Evolutionary conservation across 1,140 invertebrate genomes (phyloP).

Genomic region (Schlechtendalia chinensis): DNA sequence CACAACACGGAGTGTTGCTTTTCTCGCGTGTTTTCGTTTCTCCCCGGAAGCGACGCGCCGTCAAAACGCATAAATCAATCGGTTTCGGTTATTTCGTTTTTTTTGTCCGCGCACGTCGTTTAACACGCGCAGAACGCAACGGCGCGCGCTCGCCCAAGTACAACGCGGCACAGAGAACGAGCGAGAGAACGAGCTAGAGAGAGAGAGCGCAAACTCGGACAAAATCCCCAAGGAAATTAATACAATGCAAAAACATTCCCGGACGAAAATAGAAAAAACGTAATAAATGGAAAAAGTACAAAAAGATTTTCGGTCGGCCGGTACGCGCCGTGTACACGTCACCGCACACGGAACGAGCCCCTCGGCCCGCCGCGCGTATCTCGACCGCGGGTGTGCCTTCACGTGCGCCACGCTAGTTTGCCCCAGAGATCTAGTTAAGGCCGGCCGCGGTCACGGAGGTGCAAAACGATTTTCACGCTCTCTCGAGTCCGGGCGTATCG

Average conservation of each 20-base stretch:
- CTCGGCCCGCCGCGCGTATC: too few species aligned
- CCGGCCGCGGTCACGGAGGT: too few species aligned
- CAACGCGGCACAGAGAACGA: background rate
- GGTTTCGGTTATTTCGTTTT: background rate
- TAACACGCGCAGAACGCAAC: background rate
- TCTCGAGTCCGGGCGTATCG: too few species aligned
- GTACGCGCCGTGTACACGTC: too few species aligned
- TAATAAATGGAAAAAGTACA: conserved; percentile 27
- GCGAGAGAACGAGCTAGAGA: background rate
- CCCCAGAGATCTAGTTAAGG: background rate
- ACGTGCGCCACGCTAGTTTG: background rate
- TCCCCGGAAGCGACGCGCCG: background rate
- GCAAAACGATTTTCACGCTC: too few species aligned
- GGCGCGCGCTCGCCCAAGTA: background rate
- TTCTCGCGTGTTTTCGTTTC: too few species aligned
- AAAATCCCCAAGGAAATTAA: conserved; percentile 42
- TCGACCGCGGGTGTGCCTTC: too few species aligned
- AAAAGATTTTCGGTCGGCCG: conserved; percentile 27
- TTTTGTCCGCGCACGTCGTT: background rate
- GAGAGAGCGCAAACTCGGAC: conserved; percentile 29
- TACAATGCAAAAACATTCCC: conserved; percentile 37
- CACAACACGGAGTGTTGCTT: too few species aligned
- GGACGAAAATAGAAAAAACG: conserved; percentile 24
- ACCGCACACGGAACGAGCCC: background rate
- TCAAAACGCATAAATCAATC: conserved; percentile 24